phyloP scores from a whole-genome alignment of 2,113 vertebrate genomes.

The Phrynosoma blainvillii region DNA sequence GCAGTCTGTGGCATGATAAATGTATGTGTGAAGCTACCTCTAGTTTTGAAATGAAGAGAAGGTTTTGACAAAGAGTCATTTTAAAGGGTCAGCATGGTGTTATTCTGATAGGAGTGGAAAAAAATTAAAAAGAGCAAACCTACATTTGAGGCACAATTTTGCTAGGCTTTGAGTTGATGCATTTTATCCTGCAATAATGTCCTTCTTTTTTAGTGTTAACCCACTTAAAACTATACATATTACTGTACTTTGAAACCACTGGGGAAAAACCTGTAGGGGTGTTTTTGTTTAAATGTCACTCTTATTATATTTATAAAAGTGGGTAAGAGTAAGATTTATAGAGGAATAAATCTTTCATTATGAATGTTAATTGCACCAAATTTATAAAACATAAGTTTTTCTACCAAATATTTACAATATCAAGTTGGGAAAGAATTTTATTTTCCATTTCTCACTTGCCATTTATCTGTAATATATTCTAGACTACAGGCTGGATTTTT shows the following conservation, averaged over 20 bases:
- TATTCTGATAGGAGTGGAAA: not conserved
- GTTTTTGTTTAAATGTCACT: not conserved
- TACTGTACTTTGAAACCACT: not conserved
- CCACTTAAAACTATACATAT: not conserved
- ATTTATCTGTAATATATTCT: not conserved
- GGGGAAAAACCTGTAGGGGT: accelerated
- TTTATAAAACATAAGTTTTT: not conserved
- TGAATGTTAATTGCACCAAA: not conserved
- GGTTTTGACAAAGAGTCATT: not conserved
- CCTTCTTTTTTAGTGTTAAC: not conserved
- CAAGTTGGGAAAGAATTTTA: not conserved
- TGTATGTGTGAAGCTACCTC: not conserved
- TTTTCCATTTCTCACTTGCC: not conserved
- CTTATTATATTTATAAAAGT: not conserved
- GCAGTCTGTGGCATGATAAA: too few species aligned
- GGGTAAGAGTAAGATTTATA: not conserved
- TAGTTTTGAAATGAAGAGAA: not conserved
- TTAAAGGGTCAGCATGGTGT: not conserved
- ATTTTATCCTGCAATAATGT: not conserved
- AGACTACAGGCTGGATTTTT: too few species aligned
- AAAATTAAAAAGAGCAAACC: not conserved
- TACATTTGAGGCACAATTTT: not conserved
- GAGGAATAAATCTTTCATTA: accelerated
- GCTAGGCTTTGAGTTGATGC: not conserved
- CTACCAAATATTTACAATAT: not conserved